Base-by-base conservation (phyloP, 2,888 invertebrate species). In the Mesorhabditis belari region DNA sequence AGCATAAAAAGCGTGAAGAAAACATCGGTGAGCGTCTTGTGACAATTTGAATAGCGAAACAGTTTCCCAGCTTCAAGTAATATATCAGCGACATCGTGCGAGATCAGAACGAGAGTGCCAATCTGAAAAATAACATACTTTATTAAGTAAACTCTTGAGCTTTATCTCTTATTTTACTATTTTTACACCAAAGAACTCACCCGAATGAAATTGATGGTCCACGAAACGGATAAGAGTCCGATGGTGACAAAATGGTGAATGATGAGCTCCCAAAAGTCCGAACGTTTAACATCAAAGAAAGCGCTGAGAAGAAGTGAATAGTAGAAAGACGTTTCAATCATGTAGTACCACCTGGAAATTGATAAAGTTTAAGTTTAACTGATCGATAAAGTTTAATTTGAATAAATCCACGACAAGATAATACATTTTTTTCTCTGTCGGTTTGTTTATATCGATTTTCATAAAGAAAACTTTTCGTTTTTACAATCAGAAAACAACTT, bases 241-340 rank as follows among this genome's bases (percentile, higher is more conserved):
- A 84, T 81, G 3, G 84, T 84, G 28, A 82, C 82, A 44, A 82
- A 64, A 67, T 84, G 84, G 65, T 84, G 84, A 27, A 83, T 61
- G 58, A 83, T 78, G 79, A 83, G 81, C 71, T 83, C 81, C 71
- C 79, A 77, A 70, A 83, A 83, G 71, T 84, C 84, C 77, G 83
- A 83, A 63, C 84, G 77, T 65, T 81, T 80, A 25, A 81, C 81
- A 70, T 84, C 84, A 53, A 77, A 75, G 26, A 74, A 61, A 23
- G 73, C 67, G 9, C 67, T 67, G 62, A 76, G 58, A 44, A 79
- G 75, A 19, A 83, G 77, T 6, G 83, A 83, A 67, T 80, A 81
- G 73, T 84, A 84, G 77, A 84, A 84, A 17, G 82, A 81, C 29
- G 83, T 74, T 68, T 84, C 83, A 49, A 83, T 70, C 79, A 83